These are phyloP conservation scores for Colossoma macropomum DNA, from an alignment of 2,113 vertebrate genomes.

Conservation along the genomic window DNA sequence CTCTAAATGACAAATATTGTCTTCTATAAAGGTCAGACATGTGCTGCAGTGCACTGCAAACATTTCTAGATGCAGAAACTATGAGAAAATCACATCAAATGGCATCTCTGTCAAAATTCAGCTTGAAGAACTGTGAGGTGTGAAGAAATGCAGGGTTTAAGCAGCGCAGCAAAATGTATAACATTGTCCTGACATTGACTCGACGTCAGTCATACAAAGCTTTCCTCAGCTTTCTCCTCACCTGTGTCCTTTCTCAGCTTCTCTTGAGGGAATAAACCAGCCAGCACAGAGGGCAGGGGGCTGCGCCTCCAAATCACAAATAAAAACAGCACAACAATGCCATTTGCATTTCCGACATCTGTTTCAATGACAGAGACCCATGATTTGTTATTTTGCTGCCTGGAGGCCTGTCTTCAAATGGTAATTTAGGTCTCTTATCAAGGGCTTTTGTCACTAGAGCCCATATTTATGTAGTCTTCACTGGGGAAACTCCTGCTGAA, in stretches of 20 bases:
- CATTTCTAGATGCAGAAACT: slow-evolving; percentile 8
- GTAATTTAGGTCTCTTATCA: slow-evolving; percentile 64
- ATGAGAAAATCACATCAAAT: neutral
- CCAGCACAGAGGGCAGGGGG: slow-evolving; percentile 9
- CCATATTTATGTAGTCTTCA: slow-evolving; percentile 61
- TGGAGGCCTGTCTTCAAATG: slow-evolving; percentile 63
- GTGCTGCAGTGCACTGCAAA: neutral
- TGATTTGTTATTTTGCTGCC: slow-evolving; percentile 62
- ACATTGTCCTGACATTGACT: slow-evolving; percentile 15
- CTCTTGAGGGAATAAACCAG: slow-evolving; percentile 34
- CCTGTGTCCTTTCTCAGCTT: slow-evolving; percentile 36
- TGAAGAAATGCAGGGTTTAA: neutral
- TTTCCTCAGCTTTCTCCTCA: slow-evolving; percentile 10
- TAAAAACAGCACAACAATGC: slow-evolving; percentile 54
- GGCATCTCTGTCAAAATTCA: neutral
- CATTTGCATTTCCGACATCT: slow-evolving; percentile 72
- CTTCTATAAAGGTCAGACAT: neutral
- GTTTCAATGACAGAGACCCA: slow-evolving; percentile 67
- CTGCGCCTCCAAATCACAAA: slow-evolving; percentile 28
- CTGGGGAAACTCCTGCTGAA: slow-evolving; percentile 73
- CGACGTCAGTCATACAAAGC: slow-evolving; percentile 3
- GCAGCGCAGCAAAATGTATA: neutral
- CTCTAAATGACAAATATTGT: neutral
- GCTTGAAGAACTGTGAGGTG: neutral
- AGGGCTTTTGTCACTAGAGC: slow-evolving; percentile 63